Conservation (phyloP, 1,140 invertebrate species). For the Leptinotarsa defecta region DNA sequence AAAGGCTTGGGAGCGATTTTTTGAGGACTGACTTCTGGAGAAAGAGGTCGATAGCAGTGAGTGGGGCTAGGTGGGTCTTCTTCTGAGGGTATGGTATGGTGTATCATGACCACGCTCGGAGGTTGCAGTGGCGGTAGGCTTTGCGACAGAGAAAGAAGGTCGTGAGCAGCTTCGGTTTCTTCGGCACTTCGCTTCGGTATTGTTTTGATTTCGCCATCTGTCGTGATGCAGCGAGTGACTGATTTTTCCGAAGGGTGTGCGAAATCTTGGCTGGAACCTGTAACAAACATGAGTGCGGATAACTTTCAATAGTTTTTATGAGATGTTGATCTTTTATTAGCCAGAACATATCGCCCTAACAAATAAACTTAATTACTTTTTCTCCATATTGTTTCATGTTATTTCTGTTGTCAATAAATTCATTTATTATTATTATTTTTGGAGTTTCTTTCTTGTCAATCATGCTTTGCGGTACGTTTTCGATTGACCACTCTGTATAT, state of each 20-base stretch:
- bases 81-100: slow-evolving; percentile 52
- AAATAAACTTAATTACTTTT: too few relatives aligned
- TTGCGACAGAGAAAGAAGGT: slow-evolving; percentile 79
- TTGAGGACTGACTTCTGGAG: slow-evolving; percentile 50
- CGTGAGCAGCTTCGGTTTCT: slow-evolving; percentile 84
- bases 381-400: too few relatives aligned
- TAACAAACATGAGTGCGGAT: slow-evolving; percentile 32
- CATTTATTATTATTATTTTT: too few relatives aligned
- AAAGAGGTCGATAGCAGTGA: slow-evolving; percentile 55
- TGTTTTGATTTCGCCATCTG: slow-evolving; percentile 39
- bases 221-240: slow-evolving; percentile 33
- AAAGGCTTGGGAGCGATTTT: slow-evolving; percentile 19
- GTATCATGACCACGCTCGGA: slow-evolving; percentile 65
- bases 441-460: too few relatives aligned
- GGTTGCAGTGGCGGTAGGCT: slow-evolving; percentile 76
- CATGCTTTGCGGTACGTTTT: too few relatives aligned
- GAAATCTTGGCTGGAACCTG: slow-evolving; percentile 52
- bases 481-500: too few relatives aligned
- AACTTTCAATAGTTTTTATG: too few relatives aligned
- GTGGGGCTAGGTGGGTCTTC: slow-evolving; percentile 53
- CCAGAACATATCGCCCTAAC: too few relatives aligned
- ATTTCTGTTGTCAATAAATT: too few relatives aligned
- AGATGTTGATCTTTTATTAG: too few relatives aligned
- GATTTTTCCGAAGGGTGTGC: slow-evolving; percentile 11
- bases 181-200: slow-evolving; percentile 68